Base-by-base conservation (phyloP, 2,888 invertebrate genomes). In the Trachelus stipa region DNA sequence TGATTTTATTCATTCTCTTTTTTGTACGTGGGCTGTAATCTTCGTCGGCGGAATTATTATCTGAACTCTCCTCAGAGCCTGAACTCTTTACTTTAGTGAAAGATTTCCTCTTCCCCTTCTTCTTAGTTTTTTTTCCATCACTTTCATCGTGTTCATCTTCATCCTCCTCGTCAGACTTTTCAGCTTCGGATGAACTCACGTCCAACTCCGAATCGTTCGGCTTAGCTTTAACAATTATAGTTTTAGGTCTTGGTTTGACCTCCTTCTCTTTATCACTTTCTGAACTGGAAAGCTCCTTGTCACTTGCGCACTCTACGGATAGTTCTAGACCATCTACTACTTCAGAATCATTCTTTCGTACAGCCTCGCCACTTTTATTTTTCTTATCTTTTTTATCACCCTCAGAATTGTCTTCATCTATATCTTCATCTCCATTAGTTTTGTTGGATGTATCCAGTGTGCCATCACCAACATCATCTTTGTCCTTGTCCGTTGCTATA, bases 261-360 rank as follows among this genome's bases (percentile, higher is more conserved):
- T 86, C 83, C 3, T 85, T 83, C 4, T 87, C 81, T 31, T 87
- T 86, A 34, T 82, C 86, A 11, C 86, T 88, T 1, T 87, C 86
- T 74, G 84, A 85, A 75, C 84, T 87, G 0, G 86, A 86, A 4
- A 84, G 86, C 68, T 90, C 89, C 77, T 90, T 87, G 37, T 91
- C 91, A 78, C 91, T 91, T 0, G 90, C 91, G 79, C 89, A 89
- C 81, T 91, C 91, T 11, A 91, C 90, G 1, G 87, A 87, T 79
- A 91, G 86, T 76, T 91, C 91, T 56, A 91, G 81, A 30, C 89
- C 90, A 77, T 89, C 88, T 4, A 90, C 88, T 6, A 90, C 85
- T 81, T 90, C 90, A 11, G 88, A 79, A 74, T 87, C 85, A 74
- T 73, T 76, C 33, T 75, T 76, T 31, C 15, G 30, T 12, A 15